phyloP scores from a whole-genome alignment of 2,113 vertebrate genomes.

The Chroicocephalus ridibundus region DNA sequence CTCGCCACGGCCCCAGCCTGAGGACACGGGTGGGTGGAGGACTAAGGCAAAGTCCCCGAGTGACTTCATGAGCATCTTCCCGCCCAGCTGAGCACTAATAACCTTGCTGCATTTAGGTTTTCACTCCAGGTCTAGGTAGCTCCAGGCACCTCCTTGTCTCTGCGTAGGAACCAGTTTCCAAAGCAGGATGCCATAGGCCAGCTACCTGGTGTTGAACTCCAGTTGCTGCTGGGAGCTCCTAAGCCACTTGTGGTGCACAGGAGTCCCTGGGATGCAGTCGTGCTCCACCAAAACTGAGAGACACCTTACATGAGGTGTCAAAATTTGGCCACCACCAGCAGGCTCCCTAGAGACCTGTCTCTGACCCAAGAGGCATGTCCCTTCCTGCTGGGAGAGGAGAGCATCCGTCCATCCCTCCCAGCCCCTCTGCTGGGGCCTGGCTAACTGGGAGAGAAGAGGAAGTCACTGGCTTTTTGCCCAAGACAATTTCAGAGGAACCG shows the following conservation, averaged over 20 bases:
- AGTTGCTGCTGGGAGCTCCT: not conserved
- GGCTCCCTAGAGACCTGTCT: not conserved
- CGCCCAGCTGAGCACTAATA: not conserved
- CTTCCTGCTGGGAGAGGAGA: not conserved
- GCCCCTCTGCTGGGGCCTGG: not conserved
- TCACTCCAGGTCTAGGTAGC: constrained; percentile 17
- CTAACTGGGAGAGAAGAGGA: not conserved
- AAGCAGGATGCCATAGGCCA: not conserved
- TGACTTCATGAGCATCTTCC: constrained; percentile 9
- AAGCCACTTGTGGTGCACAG: not conserved
- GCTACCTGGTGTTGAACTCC: not conserved
- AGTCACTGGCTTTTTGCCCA: fast-evolving
- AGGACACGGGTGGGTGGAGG: not conserved
- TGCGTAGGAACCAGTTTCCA: not conserved
- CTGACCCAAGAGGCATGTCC: not conserved
- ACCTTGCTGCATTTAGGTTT: constrained; percentile 12
- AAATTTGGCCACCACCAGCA: not conserved
- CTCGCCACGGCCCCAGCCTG: not conserved
- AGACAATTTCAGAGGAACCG: not conserved
- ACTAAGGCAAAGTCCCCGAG: not conserved
- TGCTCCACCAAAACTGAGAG: not conserved
- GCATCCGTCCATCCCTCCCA: not conserved
- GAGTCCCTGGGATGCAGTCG: fast-evolving
- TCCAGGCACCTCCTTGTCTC: not conserved
- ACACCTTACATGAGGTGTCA: not conserved